These are phyloP conservation scores for Poeciliopsis prolifica DNA, from an alignment of 2,113 vertebrate species.

Conservation along the genomic window DNA sequence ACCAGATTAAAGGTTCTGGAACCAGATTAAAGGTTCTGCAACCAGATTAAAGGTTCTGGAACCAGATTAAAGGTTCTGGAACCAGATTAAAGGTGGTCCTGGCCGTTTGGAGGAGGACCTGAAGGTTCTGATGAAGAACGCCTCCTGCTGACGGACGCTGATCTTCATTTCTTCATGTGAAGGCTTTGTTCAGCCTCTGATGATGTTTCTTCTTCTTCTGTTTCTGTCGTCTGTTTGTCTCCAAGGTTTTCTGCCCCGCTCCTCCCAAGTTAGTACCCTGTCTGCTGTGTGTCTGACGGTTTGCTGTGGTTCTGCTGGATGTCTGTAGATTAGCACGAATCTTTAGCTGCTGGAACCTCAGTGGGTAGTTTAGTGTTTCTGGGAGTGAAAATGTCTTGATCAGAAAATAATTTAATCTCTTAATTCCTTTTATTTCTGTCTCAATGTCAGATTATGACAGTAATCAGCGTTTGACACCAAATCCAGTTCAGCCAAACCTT, in stretches of 20 bases:
- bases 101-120: not conserved
- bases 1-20: too few species aligned
- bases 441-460: not conserved
- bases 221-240: slow-evolving; percentile 7
- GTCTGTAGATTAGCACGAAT: not conserved
- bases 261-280: slow-evolving; percentile 92
- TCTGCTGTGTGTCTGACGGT: slow-evolving; percentile 43
- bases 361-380: not conserved
- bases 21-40: too few species aligned
- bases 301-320: slow-evolving; percentile 26
- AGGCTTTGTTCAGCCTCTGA: slow-evolving; percentile 9
- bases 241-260: slow-evolving; percentile 87
- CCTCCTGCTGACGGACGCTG: not conserved
- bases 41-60: too few species aligned
- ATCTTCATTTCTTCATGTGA: not conserved
- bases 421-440: not conserved
- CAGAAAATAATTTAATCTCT: not conserved
- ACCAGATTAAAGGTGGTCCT: too few species aligned
- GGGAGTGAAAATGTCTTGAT: not conserved
- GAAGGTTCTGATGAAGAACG: slow-evolving; percentile 1
- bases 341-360: not conserved
- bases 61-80: too few species aligned
- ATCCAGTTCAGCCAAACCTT: not conserved
- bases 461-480: not conserved
- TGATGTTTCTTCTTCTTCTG: slow-evolving; percentile 6